Evolutionary conservation across 1,140 invertebrate genomes (phyloP).

Genomic region (Hypsibius dujardini): DNA sequence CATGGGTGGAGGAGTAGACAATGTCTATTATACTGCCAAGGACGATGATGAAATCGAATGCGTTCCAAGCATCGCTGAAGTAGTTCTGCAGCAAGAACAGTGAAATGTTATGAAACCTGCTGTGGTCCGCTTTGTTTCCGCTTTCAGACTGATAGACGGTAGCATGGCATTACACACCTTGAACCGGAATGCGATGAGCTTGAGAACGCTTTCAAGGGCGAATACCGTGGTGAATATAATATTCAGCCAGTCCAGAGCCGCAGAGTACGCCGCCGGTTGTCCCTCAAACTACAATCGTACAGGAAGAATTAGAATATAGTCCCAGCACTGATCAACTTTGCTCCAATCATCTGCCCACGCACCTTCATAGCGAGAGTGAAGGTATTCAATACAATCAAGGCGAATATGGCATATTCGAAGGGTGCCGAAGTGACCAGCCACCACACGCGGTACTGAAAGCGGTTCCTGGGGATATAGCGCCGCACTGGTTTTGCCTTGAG

Average conservation of each 20-base stretch:
- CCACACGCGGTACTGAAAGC: slow-evolving; percentile 99
- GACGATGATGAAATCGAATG: slow-evolving; percentile 98
- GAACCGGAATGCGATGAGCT: slow-evolving; percentile 93
- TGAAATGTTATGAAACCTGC: no score
- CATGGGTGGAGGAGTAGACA: slow-evolving; percentile 75
- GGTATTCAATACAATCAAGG: slow-evolving; percentile 92
- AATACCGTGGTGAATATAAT: slow-evolving; percentile 97
- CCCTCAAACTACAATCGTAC: slow-evolving; percentile 51
- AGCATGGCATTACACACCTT: slow-evolving; percentile 59
- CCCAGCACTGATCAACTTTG: no score
- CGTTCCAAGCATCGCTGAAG: slow-evolving; percentile 98
- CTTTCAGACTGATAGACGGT: slow-evolving; percentile 18
- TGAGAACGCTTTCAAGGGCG: slow-evolving; percentile 91
- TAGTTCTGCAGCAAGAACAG: slow-evolving; percentile 77
- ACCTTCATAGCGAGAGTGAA: slow-evolving; percentile 86
- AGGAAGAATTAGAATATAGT: slow-evolving; percentile 18
- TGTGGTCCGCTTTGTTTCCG: no score
- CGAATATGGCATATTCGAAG: slow-evolving; percentile 97
- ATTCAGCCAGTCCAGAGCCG: slow-evolving; percentile 77
- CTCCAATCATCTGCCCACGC: no score
- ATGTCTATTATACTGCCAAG: slow-evolving; percentile 98
- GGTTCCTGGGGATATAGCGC: slow-evolving; percentile 92
- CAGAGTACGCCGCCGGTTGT: slow-evolving; percentile 62
- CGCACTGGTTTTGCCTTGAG: slow-evolving; percentile 90
- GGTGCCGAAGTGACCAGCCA: slow-evolving; percentile 98